Base-by-base conservation (phyloP, 2,113 vertebrate genomes). In the Himantopus leucocephalus region DNA sequence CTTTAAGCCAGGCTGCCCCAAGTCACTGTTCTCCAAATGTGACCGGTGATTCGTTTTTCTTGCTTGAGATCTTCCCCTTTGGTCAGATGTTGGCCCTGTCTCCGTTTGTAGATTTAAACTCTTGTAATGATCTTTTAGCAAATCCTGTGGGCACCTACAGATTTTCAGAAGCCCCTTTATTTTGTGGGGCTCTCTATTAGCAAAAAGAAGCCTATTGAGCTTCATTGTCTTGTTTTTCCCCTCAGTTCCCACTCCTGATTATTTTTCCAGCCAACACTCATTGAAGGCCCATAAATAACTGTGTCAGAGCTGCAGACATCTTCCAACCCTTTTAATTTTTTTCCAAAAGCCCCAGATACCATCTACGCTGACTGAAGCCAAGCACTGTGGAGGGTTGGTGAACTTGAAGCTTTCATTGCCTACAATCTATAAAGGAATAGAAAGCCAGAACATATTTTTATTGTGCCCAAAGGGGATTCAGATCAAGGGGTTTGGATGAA, bases 391-490 rank as follows among this genome's bases (percentile, higher is more conserved):
- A 92, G 82, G 73, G 68, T 21, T 90, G 68, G 43, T 87, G 73
- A 82, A 47, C 66, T 26, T 26, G 50, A 52, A 70, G 73, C 55
- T 88, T 87, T 90, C 85, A 50, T 63, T 92, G 85, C 91, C 78
- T 87, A 18, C 94, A 26, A 55, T n/a, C 83, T 53, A 37, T 23
- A 60, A 81, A 81, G 64, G 64, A 64, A 41, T 11, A 41, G 78
- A 94, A 84, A 90, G 59, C 45, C 85, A 80, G 37, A 80, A 59
- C 24, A 12, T 45, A 76, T 32, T 87, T 95, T 92, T 75, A 85
- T 85, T 85, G 85, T 81, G 85, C 82, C 89, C 89, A 92, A 81
- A 92, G 94, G 82, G 64, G 82, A 60, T 81, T 81, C 59, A 92
- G 89, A 92, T 94, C 82, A 60, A 87, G 73, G 47, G 68, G 34